Evolutionary conservation across 2,113 vertebrate species (phyloP).

Genomic region (Spea multiplicata): DNA sequence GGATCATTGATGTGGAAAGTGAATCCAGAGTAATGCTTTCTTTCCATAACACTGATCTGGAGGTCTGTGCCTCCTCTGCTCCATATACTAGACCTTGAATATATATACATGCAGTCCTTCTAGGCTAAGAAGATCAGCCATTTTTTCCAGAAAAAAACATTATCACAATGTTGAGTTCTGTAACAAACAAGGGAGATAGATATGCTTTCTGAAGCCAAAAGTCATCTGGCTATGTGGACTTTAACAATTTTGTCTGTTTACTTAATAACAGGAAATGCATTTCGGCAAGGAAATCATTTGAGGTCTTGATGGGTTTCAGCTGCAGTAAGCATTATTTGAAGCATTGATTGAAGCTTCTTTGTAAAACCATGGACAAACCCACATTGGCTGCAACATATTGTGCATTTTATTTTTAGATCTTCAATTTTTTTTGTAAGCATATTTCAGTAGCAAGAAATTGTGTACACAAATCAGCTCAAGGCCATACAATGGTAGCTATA

Average conservation of each 20-base stretch:
- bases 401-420: slow-evolving; percentile 24
- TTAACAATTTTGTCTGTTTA: neutral
- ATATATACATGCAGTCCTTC: too few relatives aligned
- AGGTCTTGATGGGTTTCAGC: neutral
- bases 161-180: neutral
- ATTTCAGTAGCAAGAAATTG: neutral
- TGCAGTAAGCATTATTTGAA: slow-evolving; percentile 4
- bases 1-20: too few relatives aligned
- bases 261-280: neutral
- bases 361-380: neutral
- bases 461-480: slow-evolving; percentile 20
- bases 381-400: slow-evolving; percentile 5
- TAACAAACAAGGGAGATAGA: too few relatives aligned
- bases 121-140: too few relatives aligned
- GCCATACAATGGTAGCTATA: slow-evolving; percentile 32
- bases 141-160: neutral
- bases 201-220: neutral
- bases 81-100: too few relatives aligned
- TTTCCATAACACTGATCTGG: too few relatives aligned
- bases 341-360: neutral
- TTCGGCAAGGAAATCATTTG: neutral
- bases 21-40: too few relatives aligned
- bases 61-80: too few relatives aligned
- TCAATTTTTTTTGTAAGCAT: slow-evolving; percentile 25
- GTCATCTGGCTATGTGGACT: neutral